Evolutionary conservation across 2,888 invertebrate genomes (phyloP), one percentile per base, ranked within the genome.

Genomic region (Sminthurides aquaticus): DNA sequence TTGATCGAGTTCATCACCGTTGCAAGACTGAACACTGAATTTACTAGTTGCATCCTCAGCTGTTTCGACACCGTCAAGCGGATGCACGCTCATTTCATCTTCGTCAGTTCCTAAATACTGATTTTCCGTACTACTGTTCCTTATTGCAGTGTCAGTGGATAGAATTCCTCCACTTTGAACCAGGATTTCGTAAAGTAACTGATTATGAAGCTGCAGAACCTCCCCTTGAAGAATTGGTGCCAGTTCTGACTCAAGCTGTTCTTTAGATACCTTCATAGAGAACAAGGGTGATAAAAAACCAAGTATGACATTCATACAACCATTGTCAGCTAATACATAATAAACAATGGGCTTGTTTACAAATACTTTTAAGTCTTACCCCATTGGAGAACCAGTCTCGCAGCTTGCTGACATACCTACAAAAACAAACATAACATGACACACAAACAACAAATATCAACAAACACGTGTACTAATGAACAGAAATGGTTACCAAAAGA

Each of bases 171-270:
- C 11, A 27, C 62, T 62, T 18, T 57, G 57, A 29, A 26, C 27
- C n/a, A 62, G 49, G 26, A 62, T 62, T 25, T 27, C 62, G 27
- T 48, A 20, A n/a, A 62, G 26, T 11, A 62, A 43, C 57, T 62
- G 62, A 27, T 62, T 62, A 28, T 62, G 62, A n/a, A 62, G 20
- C 26, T 62, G 34, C 11, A 56, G 27, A 1, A 56, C 49, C 26
- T 62, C 62, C 18, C 62, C 62, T 24, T 57, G 57, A 1, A 62
- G 57, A n/a, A 62, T 43, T 5, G 26, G 20, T 5, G 15, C 2
- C 57, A 62, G 18, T 5, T 62, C 62, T 2, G 25, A 25, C n/a
- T 62, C 62, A 57, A 62, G 54, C 20, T 56, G 57, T 27, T 62
- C 48, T 48, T 62, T 56, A 1, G 62, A 29, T 18, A 55, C 55